Percentiles rank a stretch among this genome's conserved stretches.
These are phyloP conservation scores for Aleiodes leptofemur DNA, from an alignment of 2,888 invertebrate genomes.

Conservation along the genomic window DNA sequence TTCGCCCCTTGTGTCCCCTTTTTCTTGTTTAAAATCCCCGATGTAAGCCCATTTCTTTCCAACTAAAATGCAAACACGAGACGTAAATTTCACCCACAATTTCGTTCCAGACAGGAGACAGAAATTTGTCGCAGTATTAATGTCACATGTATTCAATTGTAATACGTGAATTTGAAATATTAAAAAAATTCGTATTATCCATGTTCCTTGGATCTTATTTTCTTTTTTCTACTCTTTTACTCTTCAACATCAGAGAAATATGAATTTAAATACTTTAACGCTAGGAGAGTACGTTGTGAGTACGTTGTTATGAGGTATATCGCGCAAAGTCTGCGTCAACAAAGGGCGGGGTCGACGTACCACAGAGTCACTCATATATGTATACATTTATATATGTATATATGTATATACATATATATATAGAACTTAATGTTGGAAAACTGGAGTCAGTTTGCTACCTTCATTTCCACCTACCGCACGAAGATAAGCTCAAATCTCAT, in stretches of 20 bases:
- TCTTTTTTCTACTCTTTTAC: not conserved
- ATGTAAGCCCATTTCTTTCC: too few species aligned
- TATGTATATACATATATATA: not conserved
- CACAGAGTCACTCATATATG: not conserved
- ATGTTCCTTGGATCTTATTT: not conserved
- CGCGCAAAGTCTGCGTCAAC: constrained; percentile 12
- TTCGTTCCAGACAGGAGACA: not conserved
- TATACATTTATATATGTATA: not conserved
- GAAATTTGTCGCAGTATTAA: too few species aligned
- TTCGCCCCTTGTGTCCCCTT: too few species aligned
- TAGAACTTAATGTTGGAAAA: not conserved
- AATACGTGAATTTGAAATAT: not conserved
- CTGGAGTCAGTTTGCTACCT: constrained; percentile 22
- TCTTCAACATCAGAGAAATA: constrained; percentile 4
- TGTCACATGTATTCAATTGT: constrained; percentile 3
- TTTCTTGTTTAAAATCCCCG: too few species aligned
- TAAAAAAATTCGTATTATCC: not conserved
- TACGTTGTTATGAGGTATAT: not conserved
- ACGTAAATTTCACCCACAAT: too few species aligned
- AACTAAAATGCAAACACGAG: too few species aligned
- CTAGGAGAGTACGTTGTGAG: not conserved
- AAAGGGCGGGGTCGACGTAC: constrained; percentile 30
- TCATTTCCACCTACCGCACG: constrained; percentile 6
- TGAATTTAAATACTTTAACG: constrained; percentile 1
- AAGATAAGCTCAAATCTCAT: constrained; percentile 72